Percentiles rank a stretch among this genome's conserved stretches.
phyloP scores from a whole-genome alignment of 2,113 vertebrate genomes.

The Haemorhous mexicanus region DNA sequence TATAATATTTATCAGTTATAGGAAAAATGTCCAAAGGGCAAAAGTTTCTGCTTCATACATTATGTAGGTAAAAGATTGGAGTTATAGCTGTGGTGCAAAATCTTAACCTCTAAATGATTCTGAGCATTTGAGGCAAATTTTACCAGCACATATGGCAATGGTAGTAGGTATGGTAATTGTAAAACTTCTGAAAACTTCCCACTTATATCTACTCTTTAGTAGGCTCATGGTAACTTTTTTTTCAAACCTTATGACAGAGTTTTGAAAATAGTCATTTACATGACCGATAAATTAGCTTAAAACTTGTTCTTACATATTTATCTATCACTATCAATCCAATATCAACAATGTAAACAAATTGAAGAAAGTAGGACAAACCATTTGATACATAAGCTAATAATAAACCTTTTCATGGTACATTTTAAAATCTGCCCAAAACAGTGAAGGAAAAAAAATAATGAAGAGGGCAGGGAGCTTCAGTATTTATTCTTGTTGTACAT shows the following conservation, averaged over 20 bases:
- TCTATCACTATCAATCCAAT: not conserved
- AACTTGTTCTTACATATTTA: not conserved
- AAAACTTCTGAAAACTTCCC: not conserved
- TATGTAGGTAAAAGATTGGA: not conserved
- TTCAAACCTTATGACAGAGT: not conserved
- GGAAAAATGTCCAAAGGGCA: not conserved
- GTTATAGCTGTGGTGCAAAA: not conserved
- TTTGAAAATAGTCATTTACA: not conserved
- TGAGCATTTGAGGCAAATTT: not conserved
- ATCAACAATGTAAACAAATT: not conserved
- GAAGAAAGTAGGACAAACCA: not conserved
- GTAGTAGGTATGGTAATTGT: not conserved
- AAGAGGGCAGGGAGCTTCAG: not conserved
- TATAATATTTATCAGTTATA: not conserved
- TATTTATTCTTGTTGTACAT: not conserved
- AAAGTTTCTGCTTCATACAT: not conserved
- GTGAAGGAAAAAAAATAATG: not conserved
- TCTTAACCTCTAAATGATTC: not conserved
- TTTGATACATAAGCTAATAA: not conserved
- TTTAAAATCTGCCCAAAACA: not conserved
- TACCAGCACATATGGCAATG: not conserved
- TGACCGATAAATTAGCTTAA: not conserved
- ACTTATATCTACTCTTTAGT: not conserved
- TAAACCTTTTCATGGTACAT: not conserved
- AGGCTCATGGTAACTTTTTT: not conserved